phyloP scores from a whole-genome alignment of 1,140 invertebrate genomes.

The Panonychus citri region DNA sequence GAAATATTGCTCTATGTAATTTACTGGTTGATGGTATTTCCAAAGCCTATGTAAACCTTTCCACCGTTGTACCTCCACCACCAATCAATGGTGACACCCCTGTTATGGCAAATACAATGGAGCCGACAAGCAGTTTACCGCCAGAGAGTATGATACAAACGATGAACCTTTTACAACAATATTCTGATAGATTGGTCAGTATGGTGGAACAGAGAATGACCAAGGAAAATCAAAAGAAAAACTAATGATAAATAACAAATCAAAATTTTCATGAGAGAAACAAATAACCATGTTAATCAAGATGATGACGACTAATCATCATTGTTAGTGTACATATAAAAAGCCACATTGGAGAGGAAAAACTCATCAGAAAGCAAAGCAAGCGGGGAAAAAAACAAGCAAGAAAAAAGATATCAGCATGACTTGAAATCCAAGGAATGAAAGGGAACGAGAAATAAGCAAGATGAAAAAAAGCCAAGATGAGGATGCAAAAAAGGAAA shows the following conservation, averaged over 20 bases:
- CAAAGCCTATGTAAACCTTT: constrained; percentile 1
- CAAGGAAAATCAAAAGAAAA: background rate
- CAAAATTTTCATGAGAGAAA: background rate
- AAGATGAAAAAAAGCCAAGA: too few species aligned
- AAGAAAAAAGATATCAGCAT: background rate
- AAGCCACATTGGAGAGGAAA: too few species aligned
- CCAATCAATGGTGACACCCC: background rate
- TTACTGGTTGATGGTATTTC: constrained; percentile 2
- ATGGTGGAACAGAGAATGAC: constrained; percentile 37
- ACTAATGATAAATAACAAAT: background rate
- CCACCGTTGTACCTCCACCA: background rate
- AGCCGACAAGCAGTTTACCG: background rate
- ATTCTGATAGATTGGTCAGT: constrained; percentile 33
- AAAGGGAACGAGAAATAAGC: too few species aligned
- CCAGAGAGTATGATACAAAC: constrained; percentile 24
- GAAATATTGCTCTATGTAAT: constrained; percentile 3
- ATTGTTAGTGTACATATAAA: too few species aligned
- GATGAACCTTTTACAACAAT: constrained; percentile 33
- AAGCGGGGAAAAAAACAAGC: too few species aligned
- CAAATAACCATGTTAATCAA: too few species aligned
- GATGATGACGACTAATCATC: too few species aligned
- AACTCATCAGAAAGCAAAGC: too few species aligned
- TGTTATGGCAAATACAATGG: background rate
- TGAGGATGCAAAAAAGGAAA: too few species aligned
- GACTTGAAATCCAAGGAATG: background rate